Evolutionary conservation across 2,888 invertebrate genomes (phyloP), one percentile per base, ranked within the genome.

Genomic region (Lysandra bellargus): DNA sequence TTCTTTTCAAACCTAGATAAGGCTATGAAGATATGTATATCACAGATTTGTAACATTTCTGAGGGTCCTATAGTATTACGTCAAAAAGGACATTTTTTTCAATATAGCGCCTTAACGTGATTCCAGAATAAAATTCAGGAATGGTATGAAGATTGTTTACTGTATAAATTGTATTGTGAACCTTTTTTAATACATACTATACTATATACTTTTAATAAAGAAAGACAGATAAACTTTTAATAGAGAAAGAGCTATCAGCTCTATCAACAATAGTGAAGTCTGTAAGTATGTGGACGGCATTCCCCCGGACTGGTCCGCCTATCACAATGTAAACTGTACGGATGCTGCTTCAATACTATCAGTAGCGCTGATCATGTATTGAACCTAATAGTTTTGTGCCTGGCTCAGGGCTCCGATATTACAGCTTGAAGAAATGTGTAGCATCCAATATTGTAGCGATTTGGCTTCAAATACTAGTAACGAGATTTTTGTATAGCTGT

Each of bases 241-340:
- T 69, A 69, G 69, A 69, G 69, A 69, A 37, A 37, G 33, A 69
- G 30, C 64, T 69, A 76, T 53, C 57, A 30, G 23, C 23, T 2
- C 30, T 76, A 53, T 76, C 57, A 75, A 76, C 75, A 53, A 75
- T 75, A 1, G 75, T 4, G 23, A 40, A 12, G 49, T 75, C 49
- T 44, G 79, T 74, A 61, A 83, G 83, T 85, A 85, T 89, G 87
- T 88, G 88, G 87, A 90, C 91, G 88, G 88, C 92, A 93, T 93
- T 93, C 92, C 90, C 90, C 86, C 90, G 90, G 90, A 92, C 92
- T 89, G 92, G 92, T 92, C 91, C 87, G 89, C 88, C 91, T 23
- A 91, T 92, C 92, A 92, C 92, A 92, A 92, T 92, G 92, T 92
- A 93, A 92, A 92, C 91, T 91, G 92, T 91, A 92, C 90, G 91